A percentile compares a stretch with the other conserved stretches of the same genome.
These are phyloP conservation scores for Amblyopsis hoosieri DNA, from an alignment of 2,797 vertebrate species.

Conservation along the genomic window DNA sequence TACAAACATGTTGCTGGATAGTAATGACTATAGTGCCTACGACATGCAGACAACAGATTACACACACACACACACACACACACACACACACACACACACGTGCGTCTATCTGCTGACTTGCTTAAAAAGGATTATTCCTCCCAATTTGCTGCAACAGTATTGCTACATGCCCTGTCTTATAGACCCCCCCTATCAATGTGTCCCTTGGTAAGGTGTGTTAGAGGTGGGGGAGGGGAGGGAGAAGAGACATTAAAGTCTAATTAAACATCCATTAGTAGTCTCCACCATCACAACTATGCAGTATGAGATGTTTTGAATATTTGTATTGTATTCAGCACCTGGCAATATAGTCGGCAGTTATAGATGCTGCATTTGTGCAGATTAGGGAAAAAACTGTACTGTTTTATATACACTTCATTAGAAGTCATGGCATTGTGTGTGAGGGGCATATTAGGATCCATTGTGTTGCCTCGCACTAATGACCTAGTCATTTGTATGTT, in stretches of 20 bases:
- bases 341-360: too few species aligned
- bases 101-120: constrained; percentile 1
- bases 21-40: too few species aligned
- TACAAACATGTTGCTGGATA: too few species aligned
- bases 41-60: too few species aligned
- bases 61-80: constrained; percentile 1
- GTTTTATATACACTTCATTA: not conserved
- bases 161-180: constrained; percentile 15
- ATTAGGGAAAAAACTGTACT: too few species aligned
- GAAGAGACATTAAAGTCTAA: constrained; percentile 48
- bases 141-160: constrained; percentile 20
- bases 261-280: constrained; percentile 57
- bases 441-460: constrained; percentile 33
- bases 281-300: constrained; percentile 23
- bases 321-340: too few species aligned
- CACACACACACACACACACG: not conserved
- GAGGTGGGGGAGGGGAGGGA: constrained; percentile 46
- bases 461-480: constrained; percentile 55
- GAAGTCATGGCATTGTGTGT: not conserved
- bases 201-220: not conserved
- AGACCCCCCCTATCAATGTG: constrained; percentile 5
- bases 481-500: constrained; percentile 68
- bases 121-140: constrained; percentile 39
- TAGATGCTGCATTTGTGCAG: constrained; percentile 17
- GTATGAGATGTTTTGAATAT: constrained; percentile 31